A percentile compares a stretch with the other conserved stretches of the same genome.
Evolutionary conservation across 2,888 invertebrate species (phyloP).

Genomic region (Geophilus truncorum): DNA sequence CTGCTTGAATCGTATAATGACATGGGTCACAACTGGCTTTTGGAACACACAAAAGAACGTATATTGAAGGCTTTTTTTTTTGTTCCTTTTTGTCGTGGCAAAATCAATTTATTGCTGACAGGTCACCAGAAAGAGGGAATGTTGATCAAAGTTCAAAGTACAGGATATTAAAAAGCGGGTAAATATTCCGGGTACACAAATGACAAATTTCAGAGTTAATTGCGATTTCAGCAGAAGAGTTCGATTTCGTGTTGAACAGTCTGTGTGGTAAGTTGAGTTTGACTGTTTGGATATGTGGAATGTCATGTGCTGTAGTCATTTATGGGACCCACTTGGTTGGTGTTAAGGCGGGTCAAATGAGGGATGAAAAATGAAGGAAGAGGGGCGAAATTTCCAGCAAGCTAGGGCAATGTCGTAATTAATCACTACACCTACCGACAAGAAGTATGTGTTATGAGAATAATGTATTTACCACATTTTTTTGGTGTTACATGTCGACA

Average conservation of each 20-base stretch:
- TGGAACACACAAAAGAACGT: background rate
- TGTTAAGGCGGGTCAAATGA: slow-evolving; percentile 17
- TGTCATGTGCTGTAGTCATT: slow-evolving; percentile 17
- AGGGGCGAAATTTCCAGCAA: background rate
- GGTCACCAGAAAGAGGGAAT: background rate
- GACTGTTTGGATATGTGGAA: background rate
- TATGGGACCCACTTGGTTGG: slow-evolving; percentile 4
- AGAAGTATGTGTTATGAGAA: background rate
- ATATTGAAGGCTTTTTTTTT: background rate
- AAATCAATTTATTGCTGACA: slow-evolving; percentile 3
- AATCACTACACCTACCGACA: slow-evolving; percentile 1
- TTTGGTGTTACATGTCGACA: background rate
- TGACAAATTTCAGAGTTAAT: no score
- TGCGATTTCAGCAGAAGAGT: no score
- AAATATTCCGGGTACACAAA: background rate
- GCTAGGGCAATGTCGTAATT: background rate
- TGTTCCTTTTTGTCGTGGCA: background rate
- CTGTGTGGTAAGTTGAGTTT: background rate
- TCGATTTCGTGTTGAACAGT: background rate
- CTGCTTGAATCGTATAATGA: background rate
- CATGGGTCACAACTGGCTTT: background rate
- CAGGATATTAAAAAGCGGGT: background rate
- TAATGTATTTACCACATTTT: slow-evolving; percentile 11
- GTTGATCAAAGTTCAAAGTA: background rate
- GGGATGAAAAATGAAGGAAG: slow-evolving; percentile 2